Evolutionary conservation across 2,888 invertebrate species (phyloP), one percentile per base, ranked within the genome.

Genomic region (Rotaria macrura): DNA sequence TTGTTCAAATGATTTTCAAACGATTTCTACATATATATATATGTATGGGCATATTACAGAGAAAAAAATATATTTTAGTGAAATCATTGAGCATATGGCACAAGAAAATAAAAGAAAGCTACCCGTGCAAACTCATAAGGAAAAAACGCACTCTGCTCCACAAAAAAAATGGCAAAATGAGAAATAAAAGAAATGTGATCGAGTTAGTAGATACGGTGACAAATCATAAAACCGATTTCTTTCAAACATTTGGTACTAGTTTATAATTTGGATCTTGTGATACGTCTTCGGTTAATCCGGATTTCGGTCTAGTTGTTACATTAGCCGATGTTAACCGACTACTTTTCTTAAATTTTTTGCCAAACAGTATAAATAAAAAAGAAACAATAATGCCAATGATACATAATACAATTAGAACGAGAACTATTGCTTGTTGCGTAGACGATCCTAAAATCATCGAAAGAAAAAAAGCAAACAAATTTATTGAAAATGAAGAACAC

Each of bases 231-330:
- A 49, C 14, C 14, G 17, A 14, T 47, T 47, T 74, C 40, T 43
- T 43, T 79, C 79, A 79, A 43, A 79, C 79, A 79, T 43, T 79
- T 43, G 65, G 65, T 34, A 65, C 65, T 65, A 34, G 65, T 65
- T 65, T 34, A 65, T 65, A 65, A 34, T 65, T 65, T 20, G 65
- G 34, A 34, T 65, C 34, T 65, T 1, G 34, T 65, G 65, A 34
- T 34, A 65, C 4, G 29, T 20, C 65, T 65, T 65, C 38, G 3
- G 29, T 34, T 38, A 34, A 34, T 65, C 17, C 65, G 12, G 65
- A 17, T 38, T 65, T 65, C 14, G 65, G 34, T 34, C 34, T 38
- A 65, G 34, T 65, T 34, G 43, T 40, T 23, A 20, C 3, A 40
- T 40, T n/a, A 79, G n/a, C 25, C n/a, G 79, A 10, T n/a, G 29